phyloP scores from a whole-genome alignment of 1,140 invertebrate genomes.

The Papilio polyxenes region DNA sequence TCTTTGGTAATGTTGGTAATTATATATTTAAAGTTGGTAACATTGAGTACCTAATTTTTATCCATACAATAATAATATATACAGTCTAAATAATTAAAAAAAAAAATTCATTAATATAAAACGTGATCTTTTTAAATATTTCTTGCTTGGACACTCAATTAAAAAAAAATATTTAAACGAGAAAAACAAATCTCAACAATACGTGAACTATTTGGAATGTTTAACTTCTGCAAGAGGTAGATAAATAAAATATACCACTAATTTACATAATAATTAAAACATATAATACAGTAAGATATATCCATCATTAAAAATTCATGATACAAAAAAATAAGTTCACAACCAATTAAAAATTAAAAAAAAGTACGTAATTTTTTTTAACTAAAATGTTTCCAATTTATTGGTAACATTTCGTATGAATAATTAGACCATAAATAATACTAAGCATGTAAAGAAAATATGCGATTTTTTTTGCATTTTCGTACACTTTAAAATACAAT shows the following conservation, averaged over 20 bases:
- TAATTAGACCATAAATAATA: neutral
- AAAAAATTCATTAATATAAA: no score
- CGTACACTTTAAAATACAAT: no score
- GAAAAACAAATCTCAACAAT: neutral
- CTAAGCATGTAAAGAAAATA: neutral
- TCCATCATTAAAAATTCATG: neutral
- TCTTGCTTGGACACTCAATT: no score
- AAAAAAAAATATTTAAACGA: no score
- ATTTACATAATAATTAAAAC: neutral
- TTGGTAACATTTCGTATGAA: neutral
- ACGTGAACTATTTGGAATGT: neutral
- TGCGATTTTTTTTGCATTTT: neutral
- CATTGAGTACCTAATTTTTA: neutral
- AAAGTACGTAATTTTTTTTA: neutral
- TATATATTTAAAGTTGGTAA: constrained; percentile 1
- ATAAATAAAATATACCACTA: neutral
- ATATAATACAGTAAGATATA: neutral
- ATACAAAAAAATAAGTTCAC: neutral
- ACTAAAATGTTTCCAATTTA: neutral
- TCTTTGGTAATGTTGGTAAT: constrained; percentile 41
- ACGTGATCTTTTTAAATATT: no score
- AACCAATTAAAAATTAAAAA: neutral
- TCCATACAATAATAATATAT: neutral
- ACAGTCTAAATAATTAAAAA: neutral
- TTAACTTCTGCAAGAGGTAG: neutral